Evolutionary conservation across 2,113 vertebrate genomes (phyloP).

Genomic region (Aptenodytes patagonicus): DNA sequence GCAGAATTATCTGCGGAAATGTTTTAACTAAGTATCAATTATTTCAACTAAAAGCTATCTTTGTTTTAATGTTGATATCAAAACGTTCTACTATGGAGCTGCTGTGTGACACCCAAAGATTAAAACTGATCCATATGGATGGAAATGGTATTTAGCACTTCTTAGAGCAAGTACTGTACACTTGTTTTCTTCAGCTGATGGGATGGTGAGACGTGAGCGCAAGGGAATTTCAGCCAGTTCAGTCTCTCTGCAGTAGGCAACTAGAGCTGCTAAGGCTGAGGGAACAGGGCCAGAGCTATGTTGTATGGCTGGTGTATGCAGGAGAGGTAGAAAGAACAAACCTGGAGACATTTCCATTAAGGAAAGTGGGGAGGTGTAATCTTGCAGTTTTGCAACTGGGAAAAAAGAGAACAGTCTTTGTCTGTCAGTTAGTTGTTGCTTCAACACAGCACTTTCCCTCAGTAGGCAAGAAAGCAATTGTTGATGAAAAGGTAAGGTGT

Average conservation of each 20-base stretch:
- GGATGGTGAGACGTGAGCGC: neutral
- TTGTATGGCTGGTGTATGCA: neutral
- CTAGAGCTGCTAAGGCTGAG: neutral
- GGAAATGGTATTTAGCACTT: neutral
- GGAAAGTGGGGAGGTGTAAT: neutral
- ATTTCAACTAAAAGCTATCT: neutral
- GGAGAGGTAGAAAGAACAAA: neutral
- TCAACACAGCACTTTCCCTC: neutral
- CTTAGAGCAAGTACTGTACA: neutral
- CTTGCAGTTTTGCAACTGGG: neutral
- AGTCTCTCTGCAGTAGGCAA: neutral
- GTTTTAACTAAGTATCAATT: neutral
- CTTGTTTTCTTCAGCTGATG: neutral
- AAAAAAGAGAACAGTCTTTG: neutral
- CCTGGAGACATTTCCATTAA: neutral
- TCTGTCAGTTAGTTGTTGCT: neutral
- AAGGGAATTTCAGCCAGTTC: neutral
- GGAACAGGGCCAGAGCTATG: neutral
- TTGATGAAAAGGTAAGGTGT: neutral
- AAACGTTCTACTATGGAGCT: neutral
- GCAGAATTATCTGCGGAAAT: neutral
- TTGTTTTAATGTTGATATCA: neutral
- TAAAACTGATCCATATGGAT: neutral
- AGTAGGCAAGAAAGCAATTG: neutral
- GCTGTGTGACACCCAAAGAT: neutral